A percentile compares a stretch with the other conserved stretches of the same genome.
Evolutionary conservation across 2,797 vertebrate species (phyloP).

Genomic region (Oreochromis grahami): DNA sequence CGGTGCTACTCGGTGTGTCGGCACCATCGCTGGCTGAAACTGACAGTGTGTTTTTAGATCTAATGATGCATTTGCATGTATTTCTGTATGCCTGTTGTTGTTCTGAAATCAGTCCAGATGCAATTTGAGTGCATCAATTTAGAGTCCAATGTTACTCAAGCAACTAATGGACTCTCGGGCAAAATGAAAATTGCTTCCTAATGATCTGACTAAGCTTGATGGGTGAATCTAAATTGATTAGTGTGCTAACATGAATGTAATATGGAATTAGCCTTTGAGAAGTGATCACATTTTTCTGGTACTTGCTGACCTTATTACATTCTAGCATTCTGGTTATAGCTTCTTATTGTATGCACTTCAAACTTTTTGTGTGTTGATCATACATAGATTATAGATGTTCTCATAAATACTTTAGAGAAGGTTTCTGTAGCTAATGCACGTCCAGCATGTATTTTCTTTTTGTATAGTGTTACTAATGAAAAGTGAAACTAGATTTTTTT

Average conservation of each 20-base stretch:
- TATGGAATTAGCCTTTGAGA: conserved; percentile 71
- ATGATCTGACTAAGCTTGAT: conserved; percentile 78
- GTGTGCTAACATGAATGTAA: conserved; percentile 70
- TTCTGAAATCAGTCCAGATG: conserved; percentile 72
- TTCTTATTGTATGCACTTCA: conserved; percentile 9
- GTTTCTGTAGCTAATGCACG: neutral
- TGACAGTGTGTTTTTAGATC: conserved; percentile 59
- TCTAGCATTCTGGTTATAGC: conserved; percentile 28
- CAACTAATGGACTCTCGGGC: conserved; percentile 75
- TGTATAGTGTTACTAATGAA: neutral
- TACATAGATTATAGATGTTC: conserved; percentile 10
- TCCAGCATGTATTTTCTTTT: neutral
- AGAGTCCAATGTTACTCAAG: conserved; percentile 67
- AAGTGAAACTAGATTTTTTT: neutral
- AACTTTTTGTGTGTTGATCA: neutral
- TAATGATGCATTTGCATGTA: conserved; percentile 69
- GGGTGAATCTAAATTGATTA: conserved; percentile 77
- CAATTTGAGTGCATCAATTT: conserved; percentile 75
- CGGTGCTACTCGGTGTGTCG: conserved; percentile 39
- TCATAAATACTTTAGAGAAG: neutral
- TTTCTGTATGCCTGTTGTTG: conserved; percentile 66
- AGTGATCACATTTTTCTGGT: conserved; percentile 63
- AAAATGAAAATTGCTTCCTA: conserved; percentile 79
- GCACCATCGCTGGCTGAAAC: conserved; percentile 34
- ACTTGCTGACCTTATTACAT: conserved; percentile 56